Conservation (phyloP, 2,797 vertebrate genomes). For the Microhierax caerulescens region DNA sequence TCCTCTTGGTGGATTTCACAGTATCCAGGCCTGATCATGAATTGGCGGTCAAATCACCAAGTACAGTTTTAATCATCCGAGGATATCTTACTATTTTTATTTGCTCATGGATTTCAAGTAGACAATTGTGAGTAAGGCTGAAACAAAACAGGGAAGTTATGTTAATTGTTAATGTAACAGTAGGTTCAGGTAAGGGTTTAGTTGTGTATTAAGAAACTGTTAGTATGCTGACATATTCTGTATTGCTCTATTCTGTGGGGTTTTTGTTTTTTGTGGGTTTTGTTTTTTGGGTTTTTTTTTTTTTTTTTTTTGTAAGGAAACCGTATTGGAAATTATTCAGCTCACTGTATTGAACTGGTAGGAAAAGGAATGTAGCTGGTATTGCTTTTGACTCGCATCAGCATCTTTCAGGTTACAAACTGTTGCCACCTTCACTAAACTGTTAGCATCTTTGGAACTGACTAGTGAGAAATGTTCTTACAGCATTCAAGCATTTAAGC, state of each 20-base stretch:
- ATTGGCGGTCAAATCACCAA: slow-evolving; percentile 4
- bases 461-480: not conserved
- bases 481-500: not conserved
- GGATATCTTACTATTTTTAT: not conserved
- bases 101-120: not conserved
- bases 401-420: not conserved
- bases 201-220: not conserved
- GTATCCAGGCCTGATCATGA: not conserved
- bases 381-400: not conserved
- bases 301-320: not conserved
- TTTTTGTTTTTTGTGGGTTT: no score
- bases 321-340: not conserved
- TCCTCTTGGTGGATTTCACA: not conserved
- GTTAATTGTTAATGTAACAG: not conserved
- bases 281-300: no score
- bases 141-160: slow-evolving; percentile 5
- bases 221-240: not conserved
- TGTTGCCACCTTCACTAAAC: not conserved
- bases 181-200: slow-evolving; percentile 5
- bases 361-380: not conserved
- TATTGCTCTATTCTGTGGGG: not conserved
- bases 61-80: not conserved
- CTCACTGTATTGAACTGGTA: not conserved
- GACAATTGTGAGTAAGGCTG: not conserved
- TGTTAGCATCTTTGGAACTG: not conserved